Evolutionary conservation across 1,140 invertebrate species (phyloP), one percentile per base, ranked within the genome.

Genomic region (Drosophila tropicalis): DNA sequence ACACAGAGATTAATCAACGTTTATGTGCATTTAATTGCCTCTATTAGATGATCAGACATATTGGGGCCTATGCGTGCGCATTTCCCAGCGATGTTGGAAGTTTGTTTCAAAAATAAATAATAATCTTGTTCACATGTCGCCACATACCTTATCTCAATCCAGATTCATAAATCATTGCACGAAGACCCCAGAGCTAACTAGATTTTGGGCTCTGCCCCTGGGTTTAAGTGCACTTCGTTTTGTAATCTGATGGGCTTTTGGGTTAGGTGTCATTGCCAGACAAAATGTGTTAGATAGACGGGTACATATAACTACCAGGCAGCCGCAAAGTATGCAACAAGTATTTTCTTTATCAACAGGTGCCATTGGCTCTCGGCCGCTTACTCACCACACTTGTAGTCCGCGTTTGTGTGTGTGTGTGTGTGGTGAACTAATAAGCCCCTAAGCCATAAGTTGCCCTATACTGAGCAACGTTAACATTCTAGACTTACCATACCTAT

Each of bases 401-500:
- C 64, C 15, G n/a, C 29, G 29, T 44, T n/a, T 41, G 15, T 34
- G 47, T 54, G 44, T 51, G 56, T 25, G 64, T 79, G 63, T 64
- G 82, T 76, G 83, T 87, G 83, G 83, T 86, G 83, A 86, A 86
- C 80, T 73, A 70, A 79, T 58, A 62, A 75, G 82, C 67, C 51
- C 74, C 62, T 73, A 77, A 77, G 70, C 66, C 69, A 72, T 71
- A 82, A 71, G 77, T 87, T 86, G 83, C 60, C 60, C 79, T 79
- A 87, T 86, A 86, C 79, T 78, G 41, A 62, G 10, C 57, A 72
- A 29, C 41, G 64, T 51, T 9, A n/a, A 56, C n/a, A 5, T 29
- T 29, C 29, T 56, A 60, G 9, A 29, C 19, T 9, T 36, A 39
- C 44, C 12, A 36, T 6, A 12, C 19, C 34, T 56, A 17, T 10